Evolutionary conservation across 2,888 invertebrate species (phyloP), one percentile per base, ranked within the genome.

Genomic region (Sarcophaga carnaria): DNA sequence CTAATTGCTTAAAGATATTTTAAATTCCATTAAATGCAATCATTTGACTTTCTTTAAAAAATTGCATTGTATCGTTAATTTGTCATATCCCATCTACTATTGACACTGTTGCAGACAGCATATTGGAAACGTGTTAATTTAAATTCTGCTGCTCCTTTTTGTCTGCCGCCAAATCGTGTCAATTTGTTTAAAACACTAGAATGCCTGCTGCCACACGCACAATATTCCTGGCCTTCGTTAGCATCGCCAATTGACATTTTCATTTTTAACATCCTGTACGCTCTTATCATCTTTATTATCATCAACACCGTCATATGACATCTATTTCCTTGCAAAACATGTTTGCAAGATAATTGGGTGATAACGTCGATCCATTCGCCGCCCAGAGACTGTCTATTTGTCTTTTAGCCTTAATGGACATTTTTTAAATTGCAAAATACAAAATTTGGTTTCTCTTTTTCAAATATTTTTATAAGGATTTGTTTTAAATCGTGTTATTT

Each of bases 161-260:
- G 45, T 64, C 64, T 64, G 4, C 67, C 47, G 74, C 59, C 72
- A 74, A 76, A 70, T 70, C 64, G 76, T 76, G 76, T 71, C 82
- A 82, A 69, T 85, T 78, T 78, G 59, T 81, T 78, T 80, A 37
- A 76, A 71, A 60, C 75, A 75, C 80, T 66, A 49, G 20, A 37
- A 71, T 66, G 47, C 77, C 37, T 37, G 8, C 8, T 37, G 69
- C 66, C 8, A 54, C 17, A 70, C 22, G 3, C 4, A 11, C 47
- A 47, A 49, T 69, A 22, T 22, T 25, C 25, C 10, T 69, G 22
- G 20, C 37, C 37, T 37, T 47, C 10, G 5, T 49, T 72, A 37
- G 11, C 17, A 20, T 63, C 45, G 14, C 66, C 76, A n/a, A n/a
- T 14, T 49, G 11, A 11, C 60, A 72, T 22, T 59, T 22, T 67